Base-by-base conservation (phyloP, 2,888 invertebrate species). In the Machimus atricapillus region DNA sequence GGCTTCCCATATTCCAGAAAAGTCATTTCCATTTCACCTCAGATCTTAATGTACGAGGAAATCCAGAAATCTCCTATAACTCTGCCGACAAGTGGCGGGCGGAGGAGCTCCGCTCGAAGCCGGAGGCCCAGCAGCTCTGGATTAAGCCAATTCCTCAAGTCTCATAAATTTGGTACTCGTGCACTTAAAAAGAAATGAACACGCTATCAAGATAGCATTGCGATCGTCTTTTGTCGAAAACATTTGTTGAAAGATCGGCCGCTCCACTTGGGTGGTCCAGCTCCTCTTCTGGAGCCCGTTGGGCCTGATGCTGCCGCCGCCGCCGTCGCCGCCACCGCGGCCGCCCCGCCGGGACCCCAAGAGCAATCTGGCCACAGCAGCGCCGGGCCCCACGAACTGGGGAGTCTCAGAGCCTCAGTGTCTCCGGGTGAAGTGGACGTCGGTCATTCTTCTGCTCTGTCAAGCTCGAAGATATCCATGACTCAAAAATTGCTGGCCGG, bases 231-330 rank as follows among this genome's bases (percentile, higher is more conserved):
- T 83, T 87, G 87, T 87, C 83, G 77, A 87, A 87, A 82, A 77
- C 83, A 87, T 87, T 87, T 87, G 82, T 77, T 83, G 81, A 76
- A 83, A 87, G 79, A 86, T 83, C 73, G 73, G 27, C 56, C 19
- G 74, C 81, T 83, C 88, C 86, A 86, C 88, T 88, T 88, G 88
- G 88, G 88, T 88, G 88, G 88, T 87, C 88, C 58, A 37, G 58
- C 78, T 86, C 16, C 37, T 40, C 74, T 85, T 52, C 31, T 27
- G 79, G 4, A 4, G 14, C 40, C 34, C 7, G 6, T 34, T 6
- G 34, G 34, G 7, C 34, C 34, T 0, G 7, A 1, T 43, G 46
- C 34, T 5, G 14, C 46, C 31, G 82, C 23, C 34, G 34, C 23
- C 14, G 82, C 56, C 14, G 82, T 34, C 31, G 58, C 52, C 23